phyloP scores from a whole-genome alignment of 2,113 vertebrate species.

The Ammodytes marinus region DNA sequence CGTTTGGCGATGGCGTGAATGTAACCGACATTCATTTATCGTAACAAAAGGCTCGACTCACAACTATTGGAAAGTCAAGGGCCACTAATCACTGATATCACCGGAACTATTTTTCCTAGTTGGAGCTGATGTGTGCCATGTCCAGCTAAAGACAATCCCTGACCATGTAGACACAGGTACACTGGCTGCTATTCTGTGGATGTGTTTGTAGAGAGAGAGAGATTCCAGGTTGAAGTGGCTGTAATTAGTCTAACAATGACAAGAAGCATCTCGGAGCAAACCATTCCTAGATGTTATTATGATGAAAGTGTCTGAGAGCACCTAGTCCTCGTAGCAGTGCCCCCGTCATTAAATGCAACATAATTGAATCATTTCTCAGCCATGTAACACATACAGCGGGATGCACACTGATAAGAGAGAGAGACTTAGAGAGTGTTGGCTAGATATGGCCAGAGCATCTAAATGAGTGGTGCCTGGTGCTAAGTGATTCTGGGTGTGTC shows the following conservation, averaged over 20 bases:
- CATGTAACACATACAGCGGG: background rate
- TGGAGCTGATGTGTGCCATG: too few species aligned
- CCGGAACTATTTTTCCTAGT: too few species aligned
- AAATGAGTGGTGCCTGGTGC: slow-evolving; percentile 19
- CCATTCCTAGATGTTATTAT: background rate
- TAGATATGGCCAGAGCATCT: slow-evolving; percentile 31
- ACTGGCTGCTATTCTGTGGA: background rate
- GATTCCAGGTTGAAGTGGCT: background rate
- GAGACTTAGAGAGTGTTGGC: slow-evolving; percentile 1
- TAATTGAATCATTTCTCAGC: background rate
- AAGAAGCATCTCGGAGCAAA: too few species aligned
- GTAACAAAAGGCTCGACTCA: too few species aligned
- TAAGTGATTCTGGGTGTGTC: slow-evolving; percentile 51
- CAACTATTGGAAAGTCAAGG: too few species aligned
- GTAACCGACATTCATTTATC: too few species aligned
- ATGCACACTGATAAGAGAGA: slow-evolving; percentile 12
- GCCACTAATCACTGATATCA: too few species aligned
- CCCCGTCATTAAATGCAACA: background rate
- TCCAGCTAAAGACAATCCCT: too few species aligned
- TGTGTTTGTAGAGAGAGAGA: background rate
- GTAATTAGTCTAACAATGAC: background rate
- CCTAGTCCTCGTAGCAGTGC: background rate
- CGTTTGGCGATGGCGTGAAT: too few species aligned
- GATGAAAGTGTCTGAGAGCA: background rate
- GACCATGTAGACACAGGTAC: too few species aligned